Conservation (phyloP, 1,140 invertebrate species). For the Dolichoris vasculosae region DNA sequence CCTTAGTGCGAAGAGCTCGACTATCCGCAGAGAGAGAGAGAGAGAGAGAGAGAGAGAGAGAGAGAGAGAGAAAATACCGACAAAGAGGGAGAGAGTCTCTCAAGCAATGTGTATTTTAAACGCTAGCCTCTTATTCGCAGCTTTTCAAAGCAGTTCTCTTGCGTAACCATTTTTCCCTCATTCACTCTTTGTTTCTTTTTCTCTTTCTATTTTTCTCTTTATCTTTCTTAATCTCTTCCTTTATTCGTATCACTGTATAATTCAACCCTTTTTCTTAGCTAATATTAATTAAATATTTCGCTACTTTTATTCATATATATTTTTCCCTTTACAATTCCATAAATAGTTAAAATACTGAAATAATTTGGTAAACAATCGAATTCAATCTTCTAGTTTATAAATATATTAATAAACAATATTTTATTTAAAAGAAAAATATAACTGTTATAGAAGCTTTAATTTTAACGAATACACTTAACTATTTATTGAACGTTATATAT, state of each 20-base stretch:
- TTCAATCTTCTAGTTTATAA: too few species aligned
- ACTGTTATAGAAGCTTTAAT: too few species aligned
- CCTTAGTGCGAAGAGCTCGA: constrained; percentile 48
- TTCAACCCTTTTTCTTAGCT: background rate
- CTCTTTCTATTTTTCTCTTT: background rate
- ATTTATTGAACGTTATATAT: too few species aligned
- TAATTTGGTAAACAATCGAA: too few species aligned
- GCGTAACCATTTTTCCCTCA: constrained; percentile 60
- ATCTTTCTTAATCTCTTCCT: background rate
- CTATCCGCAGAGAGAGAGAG: constrained; percentile 39
- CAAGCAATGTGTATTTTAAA: constrained; percentile 38
- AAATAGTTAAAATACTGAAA: too few species aligned
- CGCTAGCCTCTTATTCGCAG: constrained; percentile 16
- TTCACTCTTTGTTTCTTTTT: constrained; percentile 9
- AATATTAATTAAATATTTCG: background rate
- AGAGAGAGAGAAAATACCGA: constrained; percentile 51
- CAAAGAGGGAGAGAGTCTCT: background rate
- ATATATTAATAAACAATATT: too few species aligned
- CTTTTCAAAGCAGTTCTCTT: constrained; percentile 56
- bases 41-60: constrained; percentile 37
- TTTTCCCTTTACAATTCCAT: too few species aligned
- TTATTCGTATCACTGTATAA: background rate
- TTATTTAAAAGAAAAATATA: too few species aligned
- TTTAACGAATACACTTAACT: too few species aligned
- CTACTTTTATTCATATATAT: too few species aligned